Base-by-base conservation (phyloP, 2,797 vertebrate species). In the Scolopax rusticola region DNA sequence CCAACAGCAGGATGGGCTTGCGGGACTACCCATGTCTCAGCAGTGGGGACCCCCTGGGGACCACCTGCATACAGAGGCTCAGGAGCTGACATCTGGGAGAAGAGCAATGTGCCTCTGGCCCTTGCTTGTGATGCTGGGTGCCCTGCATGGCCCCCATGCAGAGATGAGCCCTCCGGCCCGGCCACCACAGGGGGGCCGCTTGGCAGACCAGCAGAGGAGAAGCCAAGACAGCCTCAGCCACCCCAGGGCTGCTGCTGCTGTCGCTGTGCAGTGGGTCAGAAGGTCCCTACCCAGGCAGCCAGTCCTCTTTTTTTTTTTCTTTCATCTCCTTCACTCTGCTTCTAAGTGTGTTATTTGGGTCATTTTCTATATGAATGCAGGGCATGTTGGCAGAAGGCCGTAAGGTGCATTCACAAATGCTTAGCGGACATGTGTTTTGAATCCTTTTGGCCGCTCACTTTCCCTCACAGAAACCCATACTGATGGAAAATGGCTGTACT, bases 51-150 rank as follows among this genome's bases (percentile, higher is more conserved):
- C 30, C 33, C 5, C 11, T 1, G 11, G 59, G 36, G 32, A n/a
- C 18, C 1, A 1, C 12, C 17, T 14, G 63, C 9, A 3, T 0
- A 1, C 0, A 1, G 33, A 28, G 45, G 8, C 65, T 43, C 32
- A 9, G 16, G 27, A 73, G 33, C 15, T 14, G 60, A 30, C 32
- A 9, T 23, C 25, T 5, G 81, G 47, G 24, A 51, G 45, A 12
- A 69, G 28, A 60, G 38, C 50, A n/a, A 1, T 0, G 0, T 0
- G 0, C 20, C 23, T 17, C 5, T 0, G 2, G 36, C 11, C 67
- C 33, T 18, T 5, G 33, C 47, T 30, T 8, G 14, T n/a, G 57
- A 21, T 3, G 0, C 19, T 0, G 68, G 30, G 50, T 73, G 68
- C 50, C 50, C 57, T 1, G 0, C 41, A 2, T 0, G 0, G 41